These are phyloP conservation scores for Willisornis vidua DNA, from an alignment of 2,113 vertebrate genomes.

Conservation along the genomic window DNA sequence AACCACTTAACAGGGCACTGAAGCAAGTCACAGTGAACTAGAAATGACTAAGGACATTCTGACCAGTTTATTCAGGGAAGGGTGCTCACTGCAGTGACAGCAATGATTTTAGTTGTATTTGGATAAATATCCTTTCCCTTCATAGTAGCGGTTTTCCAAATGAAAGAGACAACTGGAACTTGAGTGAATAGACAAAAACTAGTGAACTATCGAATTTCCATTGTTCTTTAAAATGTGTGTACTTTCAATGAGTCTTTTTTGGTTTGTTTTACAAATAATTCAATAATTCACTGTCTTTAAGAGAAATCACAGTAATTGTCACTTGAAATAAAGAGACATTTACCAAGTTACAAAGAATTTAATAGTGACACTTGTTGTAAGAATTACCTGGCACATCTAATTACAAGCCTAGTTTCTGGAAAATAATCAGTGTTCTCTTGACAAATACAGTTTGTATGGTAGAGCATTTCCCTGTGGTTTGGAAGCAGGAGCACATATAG, in stretches of 20 bases:
- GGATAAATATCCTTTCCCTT: not conserved
- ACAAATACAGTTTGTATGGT: not conserved
- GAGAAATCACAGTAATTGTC: not conserved
- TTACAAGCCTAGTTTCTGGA: not conserved
- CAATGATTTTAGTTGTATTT: not conserved
- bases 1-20: not conserved
- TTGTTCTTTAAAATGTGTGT: not conserved
- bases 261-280: not conserved
- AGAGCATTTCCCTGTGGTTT: not conserved
- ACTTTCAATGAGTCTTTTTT: not conserved
- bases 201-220: not conserved
- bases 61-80: not conserved
- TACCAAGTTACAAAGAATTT: not conserved
- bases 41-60: not conserved
- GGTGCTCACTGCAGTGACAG: not conserved
- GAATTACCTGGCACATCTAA: not conserved
- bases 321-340: not conserved
- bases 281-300: not conserved
- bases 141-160: not conserved
- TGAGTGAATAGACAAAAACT: not conserved
- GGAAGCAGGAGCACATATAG: not conserved
- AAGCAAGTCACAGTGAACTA: not conserved
- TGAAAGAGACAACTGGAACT: not conserved
- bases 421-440: not conserved
- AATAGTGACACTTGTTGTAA: not conserved